A percentile compares a stretch with the other conserved stretches of the same genome.
Conservation (phyloP, 2,797 vertebrate species). For the Bucorvus abyssinicus region DNA sequence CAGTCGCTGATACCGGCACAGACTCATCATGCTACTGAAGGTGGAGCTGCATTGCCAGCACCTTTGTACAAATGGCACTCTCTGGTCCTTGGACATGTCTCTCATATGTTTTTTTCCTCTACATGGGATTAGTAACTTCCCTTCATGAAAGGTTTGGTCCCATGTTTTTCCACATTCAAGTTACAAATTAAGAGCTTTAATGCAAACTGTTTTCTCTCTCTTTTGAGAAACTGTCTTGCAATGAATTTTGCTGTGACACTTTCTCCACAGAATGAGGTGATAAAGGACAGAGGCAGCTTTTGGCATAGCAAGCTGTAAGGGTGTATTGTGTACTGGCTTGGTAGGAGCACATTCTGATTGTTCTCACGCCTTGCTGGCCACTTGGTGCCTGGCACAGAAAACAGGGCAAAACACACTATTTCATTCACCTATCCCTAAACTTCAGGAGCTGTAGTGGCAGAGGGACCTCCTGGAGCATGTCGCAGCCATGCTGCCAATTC, state of each 20-base stretch:
- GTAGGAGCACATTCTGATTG: not conserved
- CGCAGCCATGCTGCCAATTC: not conserved
- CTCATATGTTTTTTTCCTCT: not conserved
- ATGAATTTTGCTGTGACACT: not conserved
- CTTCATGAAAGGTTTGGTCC: not conserved
- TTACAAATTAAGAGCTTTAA: not conserved
- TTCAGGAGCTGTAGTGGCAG: not conserved
- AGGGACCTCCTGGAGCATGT: accelerated
- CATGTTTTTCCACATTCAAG: not conserved
- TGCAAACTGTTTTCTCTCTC: not conserved
- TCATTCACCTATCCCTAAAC: not conserved
- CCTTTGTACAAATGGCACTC: not conserved
- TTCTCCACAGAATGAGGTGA: not conserved
- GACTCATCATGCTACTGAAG: accelerated
- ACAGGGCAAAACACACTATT: not conserved
- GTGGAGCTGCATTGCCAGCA: not conserved
- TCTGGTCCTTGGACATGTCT: not conserved
- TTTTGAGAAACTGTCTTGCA: not conserved
- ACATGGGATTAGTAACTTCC: not conserved
- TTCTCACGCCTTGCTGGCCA: not conserved
- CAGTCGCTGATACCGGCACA: not conserved
- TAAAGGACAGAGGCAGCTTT: not conserved
- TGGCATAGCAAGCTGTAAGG: not conserved
- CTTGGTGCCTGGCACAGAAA: not conserved
- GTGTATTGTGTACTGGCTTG: not conserved